Conservation (phyloP, 35 echinoderm and acorn worm genomes). For the Apostichopus japonicus region DNA sequence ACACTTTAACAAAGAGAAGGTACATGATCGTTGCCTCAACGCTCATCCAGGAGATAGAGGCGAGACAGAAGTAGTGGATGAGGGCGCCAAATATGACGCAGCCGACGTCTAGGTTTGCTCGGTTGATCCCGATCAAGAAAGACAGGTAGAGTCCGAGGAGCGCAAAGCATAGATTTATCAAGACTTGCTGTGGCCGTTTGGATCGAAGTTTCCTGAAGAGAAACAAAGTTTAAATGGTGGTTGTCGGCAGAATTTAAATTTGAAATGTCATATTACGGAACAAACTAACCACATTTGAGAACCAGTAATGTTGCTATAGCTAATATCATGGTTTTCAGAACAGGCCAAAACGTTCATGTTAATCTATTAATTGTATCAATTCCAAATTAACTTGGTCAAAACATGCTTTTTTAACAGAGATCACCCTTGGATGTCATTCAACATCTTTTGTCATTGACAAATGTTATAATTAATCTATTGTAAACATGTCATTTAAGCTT, state of each 20-base stretch:
- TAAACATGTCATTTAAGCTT: too few species aligned
- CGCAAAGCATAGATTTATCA: slow-evolving; percentile 63
- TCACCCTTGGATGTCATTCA: too few species aligned
- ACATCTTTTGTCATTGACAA: too few species aligned
- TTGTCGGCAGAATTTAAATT: neutral
- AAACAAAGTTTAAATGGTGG: neutral
- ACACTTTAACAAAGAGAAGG: slow-evolving; percentile 46
- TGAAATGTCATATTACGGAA: neutral
- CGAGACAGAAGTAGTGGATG: slow-evolving; percentile 59
- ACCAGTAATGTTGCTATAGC: too few species aligned
- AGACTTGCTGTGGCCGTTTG: slow-evolving; percentile 61
- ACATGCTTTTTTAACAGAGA: too few species aligned
- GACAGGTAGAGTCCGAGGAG: slow-evolving; percentile 69
- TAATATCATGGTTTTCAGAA: too few species aligned
- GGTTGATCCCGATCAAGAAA: slow-evolving; percentile 66
- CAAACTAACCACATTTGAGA: too few species aligned
- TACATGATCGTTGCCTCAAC: slow-evolving; percentile 51
- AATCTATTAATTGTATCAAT: too few species aligned
- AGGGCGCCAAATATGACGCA: slow-evolving; percentile 70
- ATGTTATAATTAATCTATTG: too few species aligned
- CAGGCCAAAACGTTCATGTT: too few species aligned
- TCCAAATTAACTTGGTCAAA: too few species aligned
- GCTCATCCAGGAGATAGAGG: slow-evolving; percentile 27
- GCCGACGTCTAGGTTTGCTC: neutral
- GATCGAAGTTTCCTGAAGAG: slow-evolving; percentile 63